Evolutionary conservation across 2,797 vertebrate species (phyloP).

Genomic region (Sebastes kiyomatsui): DNA sequence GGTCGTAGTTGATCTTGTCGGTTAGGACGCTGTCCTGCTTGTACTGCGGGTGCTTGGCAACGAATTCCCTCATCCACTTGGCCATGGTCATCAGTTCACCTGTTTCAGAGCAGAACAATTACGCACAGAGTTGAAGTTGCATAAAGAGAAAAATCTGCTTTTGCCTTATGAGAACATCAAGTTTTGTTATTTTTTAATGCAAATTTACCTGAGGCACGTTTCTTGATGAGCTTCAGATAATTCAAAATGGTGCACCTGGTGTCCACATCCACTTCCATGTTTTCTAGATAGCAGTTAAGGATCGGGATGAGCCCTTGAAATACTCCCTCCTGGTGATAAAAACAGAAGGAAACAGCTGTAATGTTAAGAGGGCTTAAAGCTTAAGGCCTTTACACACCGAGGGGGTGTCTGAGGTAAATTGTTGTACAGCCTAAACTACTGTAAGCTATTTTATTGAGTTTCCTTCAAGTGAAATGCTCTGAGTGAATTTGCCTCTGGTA

Average conservation of each 20-base stretch:
- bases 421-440: no score
- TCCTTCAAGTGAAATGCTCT: no score
- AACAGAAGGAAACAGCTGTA: background rate
- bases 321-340: conserved; percentile 88
- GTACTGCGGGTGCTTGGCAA: conserved; percentile 91
- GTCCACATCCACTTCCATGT: conserved; percentile 99
- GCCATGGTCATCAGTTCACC: conserved; percentile 98
- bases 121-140: background rate
- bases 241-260: conserved; percentile 98
- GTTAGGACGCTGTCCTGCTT: conserved; percentile 95
- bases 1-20: conserved; percentile 96
- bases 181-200: background rate
- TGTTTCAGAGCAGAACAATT: conserved; percentile 52
- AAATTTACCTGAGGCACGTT: conserved; percentile 93
- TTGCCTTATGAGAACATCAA: background rate
- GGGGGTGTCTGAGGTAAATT: no score
- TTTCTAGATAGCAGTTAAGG: conserved; percentile 97
- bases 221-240: conserved; percentile 98
- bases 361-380: background rate
- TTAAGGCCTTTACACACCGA: no score
- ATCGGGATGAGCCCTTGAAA: conserved; percentile 97
- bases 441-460: no score
- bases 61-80: conserved; percentile 96
- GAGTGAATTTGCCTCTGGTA: no score
- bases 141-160: background rate